These are phyloP conservation scores for Dendrocincla fuliginosa DNA, from an alignment of 2,797 vertebrate species.

Conservation along the genomic window DNA sequence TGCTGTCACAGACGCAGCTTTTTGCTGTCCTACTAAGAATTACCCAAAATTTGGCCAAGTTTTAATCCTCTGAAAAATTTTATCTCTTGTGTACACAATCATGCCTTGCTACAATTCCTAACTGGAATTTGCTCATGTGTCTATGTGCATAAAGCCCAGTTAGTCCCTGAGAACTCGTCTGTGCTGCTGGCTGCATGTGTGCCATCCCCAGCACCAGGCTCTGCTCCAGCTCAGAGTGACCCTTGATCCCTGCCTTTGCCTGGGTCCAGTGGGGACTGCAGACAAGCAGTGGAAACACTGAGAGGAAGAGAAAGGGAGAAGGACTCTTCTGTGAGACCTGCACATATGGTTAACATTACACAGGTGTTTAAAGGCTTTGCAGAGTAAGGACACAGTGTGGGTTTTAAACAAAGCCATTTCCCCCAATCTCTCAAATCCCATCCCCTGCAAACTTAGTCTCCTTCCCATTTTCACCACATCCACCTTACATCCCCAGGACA, in stretches of 20 bases:
- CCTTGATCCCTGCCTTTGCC: neutral
- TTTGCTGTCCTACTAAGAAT: neutral
- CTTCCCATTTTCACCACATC: neutral
- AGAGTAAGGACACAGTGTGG: neutral
- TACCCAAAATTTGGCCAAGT: neutral
- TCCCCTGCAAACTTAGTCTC: neutral
- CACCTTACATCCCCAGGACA: neutral
- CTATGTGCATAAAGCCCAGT: neutral
- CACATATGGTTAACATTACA: neutral
- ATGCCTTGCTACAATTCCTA: neutral
- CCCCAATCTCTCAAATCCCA: neutral
- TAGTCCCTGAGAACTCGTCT: neutral
- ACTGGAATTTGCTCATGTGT: neutral
- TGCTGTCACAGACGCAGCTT: neutral
- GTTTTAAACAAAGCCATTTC: neutral
- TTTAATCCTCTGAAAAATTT: neutral
- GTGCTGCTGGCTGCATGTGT: neutral
- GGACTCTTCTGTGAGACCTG: neutral
- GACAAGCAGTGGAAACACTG: neutral
- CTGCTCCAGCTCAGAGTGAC: neutral
- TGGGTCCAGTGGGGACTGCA: neutral
- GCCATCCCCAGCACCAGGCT: neutral
- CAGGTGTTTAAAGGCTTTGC: neutral
- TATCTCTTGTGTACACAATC: rapidly evolving
- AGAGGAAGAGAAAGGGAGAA: neutral